Evolutionary conservation across 1,140 invertebrate species (phyloP), one percentile per base, ranked within the genome.

Genomic region (Drosophila busckii): DNA sequence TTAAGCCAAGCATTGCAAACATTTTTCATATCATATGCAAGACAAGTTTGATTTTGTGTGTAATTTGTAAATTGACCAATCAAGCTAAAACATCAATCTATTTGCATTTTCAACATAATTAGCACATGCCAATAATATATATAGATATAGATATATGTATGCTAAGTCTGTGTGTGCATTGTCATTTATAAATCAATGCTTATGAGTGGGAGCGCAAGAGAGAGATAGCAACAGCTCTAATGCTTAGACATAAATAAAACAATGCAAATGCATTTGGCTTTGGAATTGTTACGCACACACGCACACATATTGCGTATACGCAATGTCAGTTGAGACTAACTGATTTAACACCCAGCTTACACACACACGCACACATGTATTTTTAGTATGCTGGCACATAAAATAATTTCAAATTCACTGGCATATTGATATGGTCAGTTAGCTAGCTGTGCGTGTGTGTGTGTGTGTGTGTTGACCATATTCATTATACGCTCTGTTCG

Each of bases 361-460:
- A 25, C 5, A 17, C n/a, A 13, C 23, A 10, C 6, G 3, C 37
- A 41, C 23, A 28, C 23, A 28, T 7, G 31, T 25, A 32, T 38
- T 56, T 37, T 38, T 38, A 26, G 17, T 10, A 17, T 13, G 13
- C 7, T n/a, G 32, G 23, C 35, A 12, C 34, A 32, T 46, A 25
- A 26, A 48, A 55, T 54, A 44, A 59, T 60, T 55, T 55, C 28
- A 52, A 75, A 45, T 71, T 17, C 42, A 63, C 32, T 53, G 45
- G 48, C 46, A 64, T 75, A 73, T 75, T 75, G 58, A 75, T 75
- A 49, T 37, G 42, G 34, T 71, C 46, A 44, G 59, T 54, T 68
- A 49, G 20, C 28, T 17, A 40, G 38, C 22, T 62, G 9, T 4
- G 12, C 5, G 3, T 6, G n/a, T 49, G 44, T 44, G 6, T 40